A percentile compares a stretch with the other conserved stretches of the same genome.
phyloP scores from a whole-genome alignment of 2,797 vertebrate species.

The Sparidentex hasta region DNA sequence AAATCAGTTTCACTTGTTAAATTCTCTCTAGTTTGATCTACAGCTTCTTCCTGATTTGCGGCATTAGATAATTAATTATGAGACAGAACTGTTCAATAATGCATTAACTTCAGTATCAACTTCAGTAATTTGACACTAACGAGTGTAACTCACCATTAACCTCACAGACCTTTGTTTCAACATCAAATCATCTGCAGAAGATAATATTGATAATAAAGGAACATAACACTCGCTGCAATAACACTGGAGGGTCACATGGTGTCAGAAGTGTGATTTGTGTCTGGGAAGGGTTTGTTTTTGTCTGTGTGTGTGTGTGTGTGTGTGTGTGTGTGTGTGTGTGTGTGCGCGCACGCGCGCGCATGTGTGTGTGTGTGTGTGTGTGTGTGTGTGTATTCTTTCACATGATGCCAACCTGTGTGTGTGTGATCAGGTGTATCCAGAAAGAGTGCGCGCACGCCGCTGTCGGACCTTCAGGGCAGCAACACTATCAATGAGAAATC shows the following conservation, averaged over 20 bases:
- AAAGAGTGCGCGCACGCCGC: slow-evolving; percentile 90
- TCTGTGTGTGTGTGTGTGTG: not conserved
- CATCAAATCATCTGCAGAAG: slow-evolving; percentile 43
- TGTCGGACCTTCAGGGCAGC: slow-evolving; percentile 95
- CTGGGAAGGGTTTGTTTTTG: slow-evolving; percentile 30
- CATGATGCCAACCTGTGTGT: slow-evolving; percentile 52
- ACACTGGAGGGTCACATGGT: slow-evolving; percentile 49
- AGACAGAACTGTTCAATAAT: slow-evolving; percentile 14
- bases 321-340: too few relatives aligned
- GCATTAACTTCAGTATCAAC: slow-evolving; percentile 30
- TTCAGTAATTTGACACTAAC: slow-evolving; percentile 66
- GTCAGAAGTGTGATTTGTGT: slow-evolving; percentile 36
- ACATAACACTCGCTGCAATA: slow-evolving; percentile 66
- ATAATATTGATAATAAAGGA: slow-evolving; percentile 37
- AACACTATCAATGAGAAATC: slow-evolving; percentile 91
- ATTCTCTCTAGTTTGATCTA: not conserved
- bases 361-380: not conserved
- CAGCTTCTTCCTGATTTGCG: not conserved
- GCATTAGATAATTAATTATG: slow-evolving; percentile 1
- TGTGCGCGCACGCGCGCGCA: slow-evolving; percentile 10
- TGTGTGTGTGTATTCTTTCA: slow-evolving; percentile 40
- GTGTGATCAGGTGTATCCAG: slow-evolving; percentile 87
- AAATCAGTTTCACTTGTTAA: slow-evolving; percentile 2
- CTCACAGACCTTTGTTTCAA: slow-evolving; percentile 46
- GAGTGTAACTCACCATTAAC: slow-evolving; percentile 60